These are phyloP conservation scores for Alectura lathami DNA, from an alignment of 2,113 vertebrate species.

Conservation along the genomic window DNA sequence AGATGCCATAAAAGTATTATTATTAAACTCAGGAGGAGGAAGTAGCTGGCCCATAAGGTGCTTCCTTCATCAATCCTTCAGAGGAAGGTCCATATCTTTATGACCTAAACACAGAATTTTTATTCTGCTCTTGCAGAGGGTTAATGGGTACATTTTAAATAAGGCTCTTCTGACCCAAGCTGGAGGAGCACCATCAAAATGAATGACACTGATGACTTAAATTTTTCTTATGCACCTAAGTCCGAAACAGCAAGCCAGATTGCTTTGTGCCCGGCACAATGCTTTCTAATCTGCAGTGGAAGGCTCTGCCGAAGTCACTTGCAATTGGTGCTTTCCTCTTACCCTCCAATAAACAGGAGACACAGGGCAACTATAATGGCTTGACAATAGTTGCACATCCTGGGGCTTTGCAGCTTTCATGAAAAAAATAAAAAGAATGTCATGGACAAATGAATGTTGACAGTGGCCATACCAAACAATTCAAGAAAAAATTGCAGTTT, in stretches of 20 bases:
- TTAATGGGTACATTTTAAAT: neutral
- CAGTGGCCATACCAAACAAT: constrained; percentile 66
- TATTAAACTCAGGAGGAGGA: constrained; percentile 51
- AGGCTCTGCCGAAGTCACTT: constrained; percentile 61
- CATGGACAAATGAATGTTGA: constrained; percentile 63
- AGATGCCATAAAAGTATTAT: constrained; percentile 45
- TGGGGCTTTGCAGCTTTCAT: constrained; percentile 20
- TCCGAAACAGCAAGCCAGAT: neutral
- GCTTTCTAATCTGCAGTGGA: neutral
- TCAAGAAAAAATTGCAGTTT: constrained; percentile 58
- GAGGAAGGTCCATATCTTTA: constrained; percentile 11
- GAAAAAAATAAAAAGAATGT: constrained; percentile 28
- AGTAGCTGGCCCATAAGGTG: neutral
- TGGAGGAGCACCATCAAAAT: neutral
- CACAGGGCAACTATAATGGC: constrained; percentile 48
- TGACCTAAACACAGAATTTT: constrained; percentile 20
- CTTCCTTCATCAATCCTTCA: constrained; percentile 20
- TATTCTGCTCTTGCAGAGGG: neutral
- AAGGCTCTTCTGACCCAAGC: neutral
- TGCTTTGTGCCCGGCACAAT: neutral
- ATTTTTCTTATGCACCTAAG: neutral
- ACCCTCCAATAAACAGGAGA: constrained; percentile 65
- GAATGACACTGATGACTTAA: constrained; percentile 36
- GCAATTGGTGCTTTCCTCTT: constrained; percentile 54
- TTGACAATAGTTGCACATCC: constrained; percentile 56